Evolutionary conservation across 2,113 vertebrate species (phyloP), one percentile per base, ranked within the genome.

Genomic region (Caranx ignobilis): DNA sequence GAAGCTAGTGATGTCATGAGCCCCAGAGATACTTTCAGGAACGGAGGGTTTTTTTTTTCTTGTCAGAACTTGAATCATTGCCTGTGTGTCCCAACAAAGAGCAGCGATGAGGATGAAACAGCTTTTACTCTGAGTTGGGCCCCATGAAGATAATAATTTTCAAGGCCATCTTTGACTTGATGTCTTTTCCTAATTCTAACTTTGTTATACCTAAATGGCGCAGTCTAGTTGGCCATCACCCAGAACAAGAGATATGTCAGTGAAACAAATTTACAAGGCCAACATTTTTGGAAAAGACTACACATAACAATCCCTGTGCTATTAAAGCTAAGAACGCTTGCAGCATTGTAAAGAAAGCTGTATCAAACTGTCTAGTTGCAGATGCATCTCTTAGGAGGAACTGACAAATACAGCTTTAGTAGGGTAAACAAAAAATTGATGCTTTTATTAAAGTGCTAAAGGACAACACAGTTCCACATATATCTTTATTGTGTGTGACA

Each of bases 11-110:
- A 43, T 70, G 9, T 73, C 19, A 76, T 45, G 59, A 75, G 62
- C 71, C 54, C 5, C 52, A 41, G 10, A 70, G 41, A 71, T 43
- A 21, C 55, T 77, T 70, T 66, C 32, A 57, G 39, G 21, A 64
- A 78, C 63, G 32, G 6, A 9, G 4, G 21, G 26, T 32, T 11
- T 68, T 79, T 70, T 70, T 7, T 61, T 57, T 91, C 88, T 54
- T 92, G 92, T 92, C 79, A 84, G 83, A 89, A 90, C 90, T 77
- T 91, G 89, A 91, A 70, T 47, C 0, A 10, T 47, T 80, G 63
- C 61, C 45, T 70, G 54, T 75, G 31, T 62, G 61, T 69, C 48
- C 37, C 62, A 67, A 70, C 59, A 71, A 89, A 60, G 59, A 64
- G 68, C 75, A 89, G 39, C 2, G 39, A 71, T 74, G 61, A 75